Evolutionary conservation across 1,140 invertebrate genomes (phyloP), one percentile per base, ranked within the genome.

Genomic region (Ectropis grisescens): DNA sequence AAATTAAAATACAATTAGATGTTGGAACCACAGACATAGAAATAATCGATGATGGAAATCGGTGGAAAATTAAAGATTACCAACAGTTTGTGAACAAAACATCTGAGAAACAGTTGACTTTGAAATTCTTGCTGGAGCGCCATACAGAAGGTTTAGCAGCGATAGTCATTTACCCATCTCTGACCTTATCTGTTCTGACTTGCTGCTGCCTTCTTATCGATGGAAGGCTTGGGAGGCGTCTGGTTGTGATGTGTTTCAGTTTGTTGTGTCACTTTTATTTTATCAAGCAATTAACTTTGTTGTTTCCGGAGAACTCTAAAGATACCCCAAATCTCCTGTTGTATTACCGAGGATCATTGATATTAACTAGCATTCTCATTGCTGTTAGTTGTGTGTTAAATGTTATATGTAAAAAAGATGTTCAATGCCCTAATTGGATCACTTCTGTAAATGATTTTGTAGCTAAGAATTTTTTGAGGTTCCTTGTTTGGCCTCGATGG

Each of bases 61-160:
- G 33, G 16, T 48, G 40, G 40, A 13, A 22, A 6, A 39, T 48
- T 12, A 13, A 33, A 13, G 33, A 42, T 24, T 42, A 36, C 10
- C 19, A 28, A 7, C 43, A 50, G 13, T 26, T n/a, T 6, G 30
- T 45, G n/a, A 38, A 41, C 10, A 9, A 14, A 5, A 38, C 28
- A 5, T 27, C 43, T 5, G 19, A 41, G 0, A 24, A 22, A 0
- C 44, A 51, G 16, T 23, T 62, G 1, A 46, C 19, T n/a, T 33
- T 62, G 10, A 45, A 15, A 1, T 60, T 65, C 8, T 10, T 45
- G 0, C 11, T 65, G 6, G 51, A 68, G 30, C 44, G 69, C 7
- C 39, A 57, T 16, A 60, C 49, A 0, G 31, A 13, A 1, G 37
- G 29, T 2, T 27, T 70, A 0, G 60, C 36, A 4, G 40, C 47